Base-by-base conservation (phyloP, 1,140 invertebrate species). In the Vanessa atalanta region DNA sequence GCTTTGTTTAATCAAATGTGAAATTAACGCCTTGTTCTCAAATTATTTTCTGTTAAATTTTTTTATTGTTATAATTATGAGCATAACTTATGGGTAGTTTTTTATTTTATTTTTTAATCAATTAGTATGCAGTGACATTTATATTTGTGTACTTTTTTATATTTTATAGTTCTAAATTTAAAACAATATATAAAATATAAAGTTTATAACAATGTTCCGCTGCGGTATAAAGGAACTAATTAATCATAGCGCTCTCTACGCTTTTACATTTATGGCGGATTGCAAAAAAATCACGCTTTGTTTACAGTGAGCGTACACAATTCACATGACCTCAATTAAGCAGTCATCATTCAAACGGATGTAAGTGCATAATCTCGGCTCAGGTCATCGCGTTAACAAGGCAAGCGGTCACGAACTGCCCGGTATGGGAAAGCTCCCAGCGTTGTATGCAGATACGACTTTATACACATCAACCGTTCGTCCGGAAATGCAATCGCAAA, bases 401-500 rank as follows among this genome's bases (percentile, higher is more conserved):
- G 83, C 85, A 79, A 84, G 74, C 86, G 89, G 89, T 89, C 89
- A 89, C 87, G 88, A 88, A 75, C 79, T 89, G 89, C 82, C 85
- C 88, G 89, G 77, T 86, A 88, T 91, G 89, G 87, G 89, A 91
- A 88, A 86, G 84, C 83, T 91, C 89, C 84, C 89, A 91, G 87
- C 80, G 84, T 88, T 88, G 81, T 88, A 85, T 85, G 82, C 78
- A 84, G 81, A 83, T 89, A 88, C 81, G 83, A 81, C 84, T 79
- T 83, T 84, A 79, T 83, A 77, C 61, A 55, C 66, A 69, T 80
- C 64, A 51, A 70, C 15, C 64, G 57, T 72, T 68, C 55, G 65
- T 75, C 79, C 71, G 79, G 79, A 79, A 79, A 77, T 77, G 75
- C 76, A 79, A 66, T 72, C 47, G 26, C 26, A n/a, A 79, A 66